These are phyloP conservation scores for Geophilus truncorum DNA, from an alignment of 2,888 invertebrate genomes.

Conservation along the genomic window DNA sequence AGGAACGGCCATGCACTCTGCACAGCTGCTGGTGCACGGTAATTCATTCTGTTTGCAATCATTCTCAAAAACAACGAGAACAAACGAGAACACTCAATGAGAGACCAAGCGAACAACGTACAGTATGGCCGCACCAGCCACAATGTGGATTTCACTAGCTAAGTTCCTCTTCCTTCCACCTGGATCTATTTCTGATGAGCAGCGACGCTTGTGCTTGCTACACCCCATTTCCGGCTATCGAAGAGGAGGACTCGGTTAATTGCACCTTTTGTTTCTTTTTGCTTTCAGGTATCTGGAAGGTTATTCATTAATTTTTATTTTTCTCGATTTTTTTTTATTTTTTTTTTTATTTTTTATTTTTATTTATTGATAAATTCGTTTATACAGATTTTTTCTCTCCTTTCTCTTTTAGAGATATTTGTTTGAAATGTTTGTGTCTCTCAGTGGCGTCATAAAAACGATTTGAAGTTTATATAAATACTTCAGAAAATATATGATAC, in stretches of 20 bases:
- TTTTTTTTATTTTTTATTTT: neutral
- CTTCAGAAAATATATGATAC: neutral
- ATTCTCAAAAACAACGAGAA: slow-evolving; percentile 23
- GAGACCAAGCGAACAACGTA: neutral
- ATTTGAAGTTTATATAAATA: neutral
- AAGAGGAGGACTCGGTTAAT: no score
- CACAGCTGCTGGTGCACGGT: slow-evolving; percentile 76
- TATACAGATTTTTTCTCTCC: neutral
- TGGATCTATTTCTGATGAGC: neutral
- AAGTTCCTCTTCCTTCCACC: neutral
- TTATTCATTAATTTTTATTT: neutral
- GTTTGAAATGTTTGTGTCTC: slow-evolving; percentile 6
- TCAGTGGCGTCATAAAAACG: slow-evolving; percentile 2
- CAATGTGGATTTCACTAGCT: slow-evolving; percentile 1
- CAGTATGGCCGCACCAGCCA: slow-evolving; percentile 23
- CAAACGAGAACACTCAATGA: neutral
- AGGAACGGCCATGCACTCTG: slow-evolving; percentile 71
- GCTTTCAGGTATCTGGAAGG: neutral
- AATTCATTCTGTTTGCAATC: slow-evolving; percentile 48
- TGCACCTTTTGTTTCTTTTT: neutral
- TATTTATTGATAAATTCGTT: no score
- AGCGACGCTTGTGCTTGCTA: no score
- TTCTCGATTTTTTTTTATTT: neutral
- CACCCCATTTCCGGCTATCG: no score
- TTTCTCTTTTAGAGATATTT: slow-evolving; percentile 1